Base-by-base conservation (phyloP, 2,888 invertebrate genomes). In the Clunio marinus region DNA sequence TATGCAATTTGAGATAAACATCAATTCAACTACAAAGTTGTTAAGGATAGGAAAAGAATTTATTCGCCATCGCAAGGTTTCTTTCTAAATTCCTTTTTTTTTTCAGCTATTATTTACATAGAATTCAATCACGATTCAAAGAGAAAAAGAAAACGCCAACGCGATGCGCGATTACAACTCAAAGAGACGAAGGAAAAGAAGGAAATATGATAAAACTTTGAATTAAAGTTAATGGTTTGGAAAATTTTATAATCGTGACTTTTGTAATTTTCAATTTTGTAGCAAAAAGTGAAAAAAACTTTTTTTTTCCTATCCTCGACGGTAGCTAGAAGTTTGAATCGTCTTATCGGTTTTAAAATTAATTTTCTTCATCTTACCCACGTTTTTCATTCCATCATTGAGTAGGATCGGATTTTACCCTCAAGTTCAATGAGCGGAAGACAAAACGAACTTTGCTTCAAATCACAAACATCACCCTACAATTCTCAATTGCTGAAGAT, bases 181-280 rank as follows among this genome's bases (percentile, higher is more conserved):
- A 66, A 66, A 66, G 28, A 24, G 17, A 5, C 45, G 46, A 37
- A 41, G 45, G n/a, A n/a, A n/a, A 3, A 45, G 10, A 27, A 37
- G 41, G 15, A 32, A 66, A 35, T 66, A 55, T 66, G 32, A 55
- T 45, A 58, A 57, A 68, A 68, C 68, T 68, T 68, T 68, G 58
- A 68, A 58, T 68, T 58, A 58, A 68, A 68, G 68, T 68, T 68
- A 68, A 68, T 68, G 58, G 68, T 51, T 68, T 45, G 58, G 68
- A 68, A 68, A 68, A 68, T 68, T 57, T 58, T 68, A 57, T 68
- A 68, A 68, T 68, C 68, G 68, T 68, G 68, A 68, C 68, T 68
- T 68, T 68, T 68, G 25, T 58, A 37, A 37, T 68, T 68, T 68
- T 45, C 57, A 58, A 41, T 68, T 68, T 68, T 45, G 32, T 37